phyloP scores from a whole-genome alignment of 2,113 vertebrate species.

The Pelmatolapia mariae region DNA sequence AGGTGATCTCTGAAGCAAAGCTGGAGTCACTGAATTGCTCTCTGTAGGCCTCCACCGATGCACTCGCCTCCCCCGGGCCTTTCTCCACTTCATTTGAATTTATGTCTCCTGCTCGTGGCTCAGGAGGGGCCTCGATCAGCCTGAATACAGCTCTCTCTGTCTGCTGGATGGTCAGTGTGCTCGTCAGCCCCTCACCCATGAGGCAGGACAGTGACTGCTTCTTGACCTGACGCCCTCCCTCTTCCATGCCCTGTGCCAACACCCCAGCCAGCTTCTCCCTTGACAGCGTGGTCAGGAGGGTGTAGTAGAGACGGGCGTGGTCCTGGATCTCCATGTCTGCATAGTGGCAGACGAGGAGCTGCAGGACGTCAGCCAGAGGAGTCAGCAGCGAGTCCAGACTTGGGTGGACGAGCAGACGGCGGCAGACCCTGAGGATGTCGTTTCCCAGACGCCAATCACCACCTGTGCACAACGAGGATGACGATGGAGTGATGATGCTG shows the following conservation, averaged over 20 bases:
- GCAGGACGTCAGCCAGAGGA: conserved; percentile 75
- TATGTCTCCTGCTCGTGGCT: not conserved
- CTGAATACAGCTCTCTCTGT: conserved; percentile 48
- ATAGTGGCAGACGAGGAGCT: conserved; percentile 66
- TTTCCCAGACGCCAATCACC: conserved; percentile 77
- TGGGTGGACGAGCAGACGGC: conserved; percentile 70
- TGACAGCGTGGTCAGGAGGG: conserved; percentile 79
- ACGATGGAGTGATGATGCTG: conserved; percentile 45
- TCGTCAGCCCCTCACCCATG: conserved; percentile 73
- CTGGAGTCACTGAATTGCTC: conserved; percentile 47
- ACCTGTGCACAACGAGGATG: conserved; percentile 45
- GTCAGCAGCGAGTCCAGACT: conserved; percentile 56
- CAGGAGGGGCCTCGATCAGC: conserved; percentile 18
- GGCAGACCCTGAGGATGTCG: conserved; percentile 73
- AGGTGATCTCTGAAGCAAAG: conserved; percentile 56
- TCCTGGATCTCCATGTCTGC: conserved; percentile 81
- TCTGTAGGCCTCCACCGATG: conserved; percentile 50
- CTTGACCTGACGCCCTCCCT: conserved; percentile 60
- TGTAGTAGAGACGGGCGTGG: conserved; percentile 82
- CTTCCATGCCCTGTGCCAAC: conserved; percentile 51
- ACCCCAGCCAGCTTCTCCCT: conserved; percentile 73
- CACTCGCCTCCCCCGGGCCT: not conserved
- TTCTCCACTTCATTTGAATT: not conserved
- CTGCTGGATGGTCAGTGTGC: conserved; percentile 68
- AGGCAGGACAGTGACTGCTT: conserved; percentile 73